Conservation (phyloP, 2,888 invertebrate species). For the Gastracanthus pulcherrimus region DNA sequence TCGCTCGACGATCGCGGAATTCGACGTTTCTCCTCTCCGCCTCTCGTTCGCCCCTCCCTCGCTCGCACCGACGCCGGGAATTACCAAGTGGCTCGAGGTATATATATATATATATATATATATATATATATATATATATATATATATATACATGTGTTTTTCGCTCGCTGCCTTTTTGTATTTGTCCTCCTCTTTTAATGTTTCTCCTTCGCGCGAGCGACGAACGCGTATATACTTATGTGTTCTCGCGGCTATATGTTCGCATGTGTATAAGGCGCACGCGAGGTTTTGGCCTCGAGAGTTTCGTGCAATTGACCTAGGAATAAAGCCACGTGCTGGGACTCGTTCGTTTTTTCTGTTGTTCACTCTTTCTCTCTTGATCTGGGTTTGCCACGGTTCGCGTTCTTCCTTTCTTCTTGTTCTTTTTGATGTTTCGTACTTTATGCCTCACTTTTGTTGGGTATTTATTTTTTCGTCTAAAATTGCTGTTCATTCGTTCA, state of each 20-base stretch:
- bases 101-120: background rate
- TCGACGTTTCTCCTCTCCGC: conserved; percentile 26
- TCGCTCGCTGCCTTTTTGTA: conserved; percentile 38
- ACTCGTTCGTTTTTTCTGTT: background rate
- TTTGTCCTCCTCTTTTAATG: conserved; percentile 51
- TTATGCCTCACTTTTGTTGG: background rate
- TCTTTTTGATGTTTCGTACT: background rate
- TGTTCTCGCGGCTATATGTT: conserved; percentile 46
- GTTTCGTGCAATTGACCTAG: conserved; percentile 64
- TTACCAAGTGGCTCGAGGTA: conserved; percentile 33
- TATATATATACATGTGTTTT: background rate
- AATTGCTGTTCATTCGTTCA: background rate
- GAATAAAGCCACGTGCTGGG: conserved; percentile 66
- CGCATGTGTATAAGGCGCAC: conserved; percentile 3
- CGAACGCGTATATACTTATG: too few species aligned
- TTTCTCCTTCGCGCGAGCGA: background rate
- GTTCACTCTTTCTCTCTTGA: background rate
- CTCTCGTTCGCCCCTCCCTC: conserved; percentile 32
- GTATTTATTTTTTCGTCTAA: background rate
- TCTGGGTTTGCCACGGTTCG: background rate
- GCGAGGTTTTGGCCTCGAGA: background rate
- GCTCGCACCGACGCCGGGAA: conserved; percentile 40
- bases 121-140: conserved; percentile 9
- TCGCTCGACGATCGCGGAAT: conserved; percentile 35
- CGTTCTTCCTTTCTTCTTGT: background rate